Base-by-base conservation (phyloP, 1,140 invertebrate genomes). In the Caenorhabditis remanei region DNA sequence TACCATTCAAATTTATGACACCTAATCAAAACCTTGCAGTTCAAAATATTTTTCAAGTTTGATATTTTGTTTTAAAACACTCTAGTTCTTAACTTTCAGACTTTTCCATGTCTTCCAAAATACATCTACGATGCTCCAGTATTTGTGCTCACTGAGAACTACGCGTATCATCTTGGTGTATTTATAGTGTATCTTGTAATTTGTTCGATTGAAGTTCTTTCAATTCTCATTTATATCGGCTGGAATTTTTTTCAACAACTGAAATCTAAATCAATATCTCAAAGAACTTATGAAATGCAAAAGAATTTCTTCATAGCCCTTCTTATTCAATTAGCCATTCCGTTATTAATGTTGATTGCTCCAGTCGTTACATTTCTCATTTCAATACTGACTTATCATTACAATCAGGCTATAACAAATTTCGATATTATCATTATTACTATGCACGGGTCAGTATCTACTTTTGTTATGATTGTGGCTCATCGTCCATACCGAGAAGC, bases 401-500 rank as follows among this genome's bases (percentile, higher is more conserved):
- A 58, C 56, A 58, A n/a, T n/a, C 56, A 58, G n/a, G 16, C 19
- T 8, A 2, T 58, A n/a, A 21, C n/a, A 14, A 58, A 58, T 8
- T 21, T 58, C 56, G n/a, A 8, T n/a, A n/a, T 58, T 21, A 2
- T 5, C n/a, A 2, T 58, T 16, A 8, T 21, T 2, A n/a, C 56
- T 8, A n/a, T 21, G 56, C 56, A 58, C n/a, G 56, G 56, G 8
- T 21, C n/a, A 8, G 5, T n/a, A 8, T 19, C 56, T 58, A n/a
- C 56, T n/a, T n/a, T 58, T 8, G n/a, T n/a, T 8, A 58, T 58
- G 56, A 5, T 58, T 8, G 8, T 58, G 8, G 56, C n/a, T 19
- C 56, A 58, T 58, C 56, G 56, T 21, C 56, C 56, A 4, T 58
- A 58, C n/a, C 16, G 56, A 58, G 56, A 58, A n/a, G 56, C 56